These are phyloP conservation scores for Caprella mutica DNA, from an alignment of 2,888 invertebrate genomes.

Conservation along the genomic window DNA sequence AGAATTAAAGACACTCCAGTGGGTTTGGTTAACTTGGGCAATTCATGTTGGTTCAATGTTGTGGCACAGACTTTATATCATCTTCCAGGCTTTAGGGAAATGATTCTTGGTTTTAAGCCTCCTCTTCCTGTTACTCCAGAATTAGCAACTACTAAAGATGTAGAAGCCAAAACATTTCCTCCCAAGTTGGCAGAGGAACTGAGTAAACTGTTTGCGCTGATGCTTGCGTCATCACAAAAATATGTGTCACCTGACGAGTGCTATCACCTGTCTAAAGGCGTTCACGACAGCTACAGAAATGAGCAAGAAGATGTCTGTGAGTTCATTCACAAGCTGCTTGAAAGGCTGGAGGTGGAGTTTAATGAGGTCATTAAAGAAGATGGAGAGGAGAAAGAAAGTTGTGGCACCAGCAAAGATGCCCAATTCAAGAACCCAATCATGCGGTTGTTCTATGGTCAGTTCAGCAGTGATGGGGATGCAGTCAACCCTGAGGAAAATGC, in stretches of 20 bases:
- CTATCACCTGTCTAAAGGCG: constrained; percentile 41
- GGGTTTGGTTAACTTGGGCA: constrained; percentile 45
- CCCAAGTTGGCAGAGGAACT: constrained; percentile 41
- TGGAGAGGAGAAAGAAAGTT: constrained; percentile 30
- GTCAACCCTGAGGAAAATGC: constrained; percentile 13
- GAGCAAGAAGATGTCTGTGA: constrained; percentile 45
- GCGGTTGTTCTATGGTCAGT: constrained; percentile 44
- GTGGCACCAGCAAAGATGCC: constrained; percentile 24
- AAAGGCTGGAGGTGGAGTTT: constrained; percentile 43
- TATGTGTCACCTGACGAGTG: constrained; percentile 43
- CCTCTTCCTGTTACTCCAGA: not conserved
- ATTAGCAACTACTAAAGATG: not conserved
- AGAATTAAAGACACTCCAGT: constrained; percentile 40
- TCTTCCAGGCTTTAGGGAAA: constrained; percentile 40
- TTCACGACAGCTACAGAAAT: constrained; percentile 36
- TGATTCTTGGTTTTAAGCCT: constrained; percentile 29
- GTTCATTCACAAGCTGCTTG: constrained; percentile 44
- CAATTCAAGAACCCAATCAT: constrained; percentile 42
- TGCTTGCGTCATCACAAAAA: constrained; percentile 41
- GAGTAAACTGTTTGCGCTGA: constrained; percentile 42
- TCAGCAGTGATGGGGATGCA: constrained; percentile 10
- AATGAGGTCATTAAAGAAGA: constrained; percentile 33
- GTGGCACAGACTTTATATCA: constrained; percentile 45
- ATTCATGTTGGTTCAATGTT: constrained; percentile 46
- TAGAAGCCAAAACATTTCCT: not conserved